These are phyloP conservation scores for Drosophila trapezifrons DNA, from an alignment of 1,140 invertebrate genomes.

Conservation along the genomic window DNA sequence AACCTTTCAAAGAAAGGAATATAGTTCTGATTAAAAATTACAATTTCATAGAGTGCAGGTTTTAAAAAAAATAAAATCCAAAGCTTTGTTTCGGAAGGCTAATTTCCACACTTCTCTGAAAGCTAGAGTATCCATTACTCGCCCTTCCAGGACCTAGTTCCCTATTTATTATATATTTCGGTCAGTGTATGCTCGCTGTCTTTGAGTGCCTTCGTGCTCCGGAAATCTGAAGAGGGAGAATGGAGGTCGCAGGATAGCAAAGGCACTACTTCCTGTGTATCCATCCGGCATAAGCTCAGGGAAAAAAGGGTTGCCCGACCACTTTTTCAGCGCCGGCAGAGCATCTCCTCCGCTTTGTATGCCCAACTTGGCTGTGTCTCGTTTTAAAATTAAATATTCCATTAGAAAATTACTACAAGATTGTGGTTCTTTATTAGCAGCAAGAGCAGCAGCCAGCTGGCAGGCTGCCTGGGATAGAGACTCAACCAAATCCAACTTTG, in stretches of 20 bases:
- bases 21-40: background rate
- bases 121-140: no score
- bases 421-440: constrained; percentile 70
- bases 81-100: no score
- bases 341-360: constrained; percentile 52
- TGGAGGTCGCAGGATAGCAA: constrained; percentile 39
- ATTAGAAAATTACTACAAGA: constrained; percentile 84
- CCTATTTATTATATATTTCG: no score
- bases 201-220: constrained; percentile 53
- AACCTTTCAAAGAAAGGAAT: no score
- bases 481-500: constrained; percentile 52
- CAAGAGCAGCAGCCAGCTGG: constrained; percentile 25
- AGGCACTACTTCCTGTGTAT: constrained; percentile 79
- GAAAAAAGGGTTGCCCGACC: constrained; percentile 69
- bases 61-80: no score
- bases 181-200: constrained; percentile 56
- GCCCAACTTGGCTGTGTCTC: constrained; percentile 65
- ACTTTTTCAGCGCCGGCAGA: constrained; percentile 60
- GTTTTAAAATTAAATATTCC: constrained; percentile 84
- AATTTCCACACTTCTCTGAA: no score
- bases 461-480: constrained; percentile 25
- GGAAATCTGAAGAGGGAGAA: constrained; percentile 12
- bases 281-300: constrained; percentile 75
- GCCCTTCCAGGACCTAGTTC: background rate
- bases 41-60: no score